Conservation (phyloP, 2,888 invertebrate genomes). For the Melolontha melolontha region DNA sequence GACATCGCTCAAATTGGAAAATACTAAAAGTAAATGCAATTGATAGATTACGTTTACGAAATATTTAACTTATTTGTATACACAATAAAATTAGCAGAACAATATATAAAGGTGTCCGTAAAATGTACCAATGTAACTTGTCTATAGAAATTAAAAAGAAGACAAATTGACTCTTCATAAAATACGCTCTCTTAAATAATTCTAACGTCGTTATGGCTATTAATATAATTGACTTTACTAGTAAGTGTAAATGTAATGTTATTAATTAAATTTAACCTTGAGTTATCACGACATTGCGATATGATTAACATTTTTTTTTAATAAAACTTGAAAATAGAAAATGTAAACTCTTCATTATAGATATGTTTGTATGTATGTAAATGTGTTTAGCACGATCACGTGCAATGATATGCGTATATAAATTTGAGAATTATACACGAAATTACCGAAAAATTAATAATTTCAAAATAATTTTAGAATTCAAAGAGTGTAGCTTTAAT, state of each 20-base stretch:
- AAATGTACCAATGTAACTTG: neutral
- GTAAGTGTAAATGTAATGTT: neutral
- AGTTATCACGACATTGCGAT: slow-evolving; percentile 12
- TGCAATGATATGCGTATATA: neutral
- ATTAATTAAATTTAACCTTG: slow-evolving; percentile 19
- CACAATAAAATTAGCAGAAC: neutral
- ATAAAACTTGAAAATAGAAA: too few relatives aligned
- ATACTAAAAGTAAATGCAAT: too few relatives aligned
- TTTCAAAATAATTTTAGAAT: neutral
- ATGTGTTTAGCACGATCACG: slow-evolving; percentile 33
- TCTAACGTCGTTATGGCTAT: neutral
- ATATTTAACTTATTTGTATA: too few relatives aligned
- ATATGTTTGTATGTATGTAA: neutral
- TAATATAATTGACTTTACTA: neutral
- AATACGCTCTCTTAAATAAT: too few relatives aligned
- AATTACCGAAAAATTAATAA: slow-evolving; percentile 18
- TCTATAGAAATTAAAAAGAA: too few relatives aligned
- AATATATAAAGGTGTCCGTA: neutral
- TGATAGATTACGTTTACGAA: too few relatives aligned
- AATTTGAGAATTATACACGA: slow-evolving; percentile 5
- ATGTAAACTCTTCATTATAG: too few relatives aligned
- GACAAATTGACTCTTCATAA: too few relatives aligned
- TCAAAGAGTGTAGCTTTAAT: too few relatives aligned
- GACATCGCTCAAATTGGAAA: neutral
- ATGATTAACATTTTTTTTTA: slow-evolving; percentile 9